phyloP scores from a whole-genome alignment of 2,113 vertebrate genomes.

The Nannospalax galili region DNA sequence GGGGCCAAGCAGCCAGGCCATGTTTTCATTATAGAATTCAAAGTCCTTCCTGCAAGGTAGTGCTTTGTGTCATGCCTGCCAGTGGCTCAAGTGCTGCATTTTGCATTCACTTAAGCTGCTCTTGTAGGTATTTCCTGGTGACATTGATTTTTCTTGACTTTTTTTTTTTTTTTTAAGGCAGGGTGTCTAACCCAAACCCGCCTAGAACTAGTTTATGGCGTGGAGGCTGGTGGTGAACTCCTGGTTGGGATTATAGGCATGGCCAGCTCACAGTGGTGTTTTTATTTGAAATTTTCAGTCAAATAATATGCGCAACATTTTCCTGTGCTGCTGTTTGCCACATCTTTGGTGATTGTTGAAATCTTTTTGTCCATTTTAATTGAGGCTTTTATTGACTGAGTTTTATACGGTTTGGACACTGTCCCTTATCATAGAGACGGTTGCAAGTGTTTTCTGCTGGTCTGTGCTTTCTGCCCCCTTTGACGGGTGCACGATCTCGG shows the following conservation, averaged over 20 bases:
- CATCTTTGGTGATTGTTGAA: not conserved
- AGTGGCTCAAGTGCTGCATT: too few relatives aligned
- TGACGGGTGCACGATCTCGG: not conserved
- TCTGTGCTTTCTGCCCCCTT: not conserved
- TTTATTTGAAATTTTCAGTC: slow-evolving; percentile 15
- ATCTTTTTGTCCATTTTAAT: not conserved
- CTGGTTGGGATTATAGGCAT: not conserved
- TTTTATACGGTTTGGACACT: not conserved
- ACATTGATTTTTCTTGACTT: not conserved
- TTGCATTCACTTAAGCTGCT: slow-evolving; percentile 38
- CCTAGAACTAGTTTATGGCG: not conserved
- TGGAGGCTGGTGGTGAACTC: not conserved
- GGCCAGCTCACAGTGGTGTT: not conserved
- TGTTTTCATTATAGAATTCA: not conserved
- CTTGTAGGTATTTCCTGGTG: not conserved
- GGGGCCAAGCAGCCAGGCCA: not conserved
- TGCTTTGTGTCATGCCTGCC: not conserved
- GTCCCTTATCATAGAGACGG: not conserved
- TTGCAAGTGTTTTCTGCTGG: not conserved
- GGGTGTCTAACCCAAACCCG: not conserved
- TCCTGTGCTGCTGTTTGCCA: not conserved
- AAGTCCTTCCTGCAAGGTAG: not conserved
- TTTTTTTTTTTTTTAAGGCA: not conserved
- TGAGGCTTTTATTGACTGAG: not conserved
- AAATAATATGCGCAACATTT: not conserved